phyloP scores from a whole-genome alignment of 2,888 invertebrate genomes.

The Mimachlamys varia region DNA sequence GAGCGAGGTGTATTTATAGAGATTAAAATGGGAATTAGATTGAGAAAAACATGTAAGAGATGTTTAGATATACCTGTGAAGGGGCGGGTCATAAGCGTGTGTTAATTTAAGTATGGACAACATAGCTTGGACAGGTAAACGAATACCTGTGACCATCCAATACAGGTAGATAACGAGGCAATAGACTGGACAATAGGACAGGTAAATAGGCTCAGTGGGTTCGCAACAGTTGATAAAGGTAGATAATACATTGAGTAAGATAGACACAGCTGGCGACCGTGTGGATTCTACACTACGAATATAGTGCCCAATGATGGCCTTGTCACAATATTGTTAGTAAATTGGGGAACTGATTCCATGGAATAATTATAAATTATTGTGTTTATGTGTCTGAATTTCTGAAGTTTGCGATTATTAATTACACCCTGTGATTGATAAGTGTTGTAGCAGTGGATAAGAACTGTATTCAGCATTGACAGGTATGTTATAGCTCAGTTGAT shows the following conservation, averaged over 20 bases:
- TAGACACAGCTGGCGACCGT: background rate
- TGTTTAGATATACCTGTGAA: background rate
- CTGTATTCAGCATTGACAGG: no score
- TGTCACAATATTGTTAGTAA: background rate
- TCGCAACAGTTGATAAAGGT: background rate
- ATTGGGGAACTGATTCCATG: background rate
- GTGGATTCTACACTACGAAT: background rate
- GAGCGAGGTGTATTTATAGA: background rate
- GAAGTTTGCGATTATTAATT: background rate
- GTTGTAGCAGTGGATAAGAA: background rate
- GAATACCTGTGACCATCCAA: background rate
- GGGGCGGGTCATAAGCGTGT: background rate
- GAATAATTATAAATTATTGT: background rate
- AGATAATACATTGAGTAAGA: background rate
- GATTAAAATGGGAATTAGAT: background rate
- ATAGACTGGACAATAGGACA: background rate
- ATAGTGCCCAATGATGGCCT: background rate
- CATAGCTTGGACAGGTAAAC: background rate
- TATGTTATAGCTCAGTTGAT: no score
- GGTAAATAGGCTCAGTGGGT: background rate
- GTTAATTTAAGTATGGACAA: background rate
- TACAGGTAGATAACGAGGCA: constrained; percentile 18
- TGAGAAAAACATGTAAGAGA: background rate
- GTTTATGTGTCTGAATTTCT: background rate
- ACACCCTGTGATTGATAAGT: background rate